phyloP scores from a whole-genome alignment of 2,888 invertebrate species.

The Lumbricus terrestris region DNA sequence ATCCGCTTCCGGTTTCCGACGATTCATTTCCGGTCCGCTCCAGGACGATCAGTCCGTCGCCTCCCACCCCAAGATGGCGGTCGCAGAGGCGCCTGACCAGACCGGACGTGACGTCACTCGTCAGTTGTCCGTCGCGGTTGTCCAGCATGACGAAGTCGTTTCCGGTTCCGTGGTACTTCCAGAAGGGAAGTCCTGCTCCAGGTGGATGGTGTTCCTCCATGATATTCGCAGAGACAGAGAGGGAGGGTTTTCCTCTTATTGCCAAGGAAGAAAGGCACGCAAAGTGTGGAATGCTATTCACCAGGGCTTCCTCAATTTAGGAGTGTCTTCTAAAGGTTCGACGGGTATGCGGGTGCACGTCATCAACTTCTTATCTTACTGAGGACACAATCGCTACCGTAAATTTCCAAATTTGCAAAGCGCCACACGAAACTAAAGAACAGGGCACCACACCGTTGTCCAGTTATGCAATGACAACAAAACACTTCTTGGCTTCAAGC shows the following conservation, averaged over 20 bases:
- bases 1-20: slow-evolving; percentile 22
- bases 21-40: not conserved
- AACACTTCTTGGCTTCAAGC: too few relatives aligned
- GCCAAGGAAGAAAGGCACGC: not conserved
- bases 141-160: slow-evolving; percentile 43
- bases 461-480: too few relatives aligned
- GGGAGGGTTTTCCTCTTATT: not conserved
- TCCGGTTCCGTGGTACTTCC: slow-evolving; percentile 43
- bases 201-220: not conserved
- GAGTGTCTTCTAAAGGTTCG: too few relatives aligned
- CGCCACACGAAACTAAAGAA: too few relatives aligned
- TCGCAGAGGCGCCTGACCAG: slow-evolving; percentile 35
- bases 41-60: slow-evolving; percentile 40
- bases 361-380: too few relatives aligned
- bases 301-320: not conserved
- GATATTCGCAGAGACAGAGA: not conserved
- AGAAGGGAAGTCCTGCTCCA: slow-evolving; percentile 28
- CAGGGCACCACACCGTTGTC: too few relatives aligned
- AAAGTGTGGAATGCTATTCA: not conserved
- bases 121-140: slow-evolving; percentile 22
- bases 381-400: too few relatives aligned
- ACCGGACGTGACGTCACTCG: not conserved
- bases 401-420: too few relatives aligned
- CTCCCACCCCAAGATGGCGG: slow-evolving; percentile 41
- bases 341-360: too few relatives aligned